Evolutionary conservation across 2,797 vertebrate species (phyloP).

Genomic region (Huso huso): DNA sequence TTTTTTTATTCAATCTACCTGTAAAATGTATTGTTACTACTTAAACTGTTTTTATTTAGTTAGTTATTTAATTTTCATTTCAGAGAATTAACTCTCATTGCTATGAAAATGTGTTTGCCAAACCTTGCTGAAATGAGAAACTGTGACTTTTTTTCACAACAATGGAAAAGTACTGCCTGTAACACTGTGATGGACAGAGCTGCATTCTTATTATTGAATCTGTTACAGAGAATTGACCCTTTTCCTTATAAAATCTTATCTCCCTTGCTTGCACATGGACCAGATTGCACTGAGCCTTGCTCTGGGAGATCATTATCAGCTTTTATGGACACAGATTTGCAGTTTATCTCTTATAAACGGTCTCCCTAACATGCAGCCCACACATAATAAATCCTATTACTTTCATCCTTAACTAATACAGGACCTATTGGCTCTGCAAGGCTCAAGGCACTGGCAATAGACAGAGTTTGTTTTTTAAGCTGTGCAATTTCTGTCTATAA

Average conservation of each 20-base stretch:
- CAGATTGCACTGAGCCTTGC: slow-evolving; percentile 41
- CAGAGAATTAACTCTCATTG: no score
- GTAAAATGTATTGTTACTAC: no score
- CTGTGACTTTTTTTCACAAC: no score
- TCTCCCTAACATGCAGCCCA: slow-evolving; percentile 38
- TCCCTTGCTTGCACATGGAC: slow-evolving; percentile 26
- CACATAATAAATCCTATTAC: slow-evolving; percentile 63
- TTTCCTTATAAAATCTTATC: slow-evolving; percentile 36
- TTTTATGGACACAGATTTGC: slow-evolving; percentile 49
- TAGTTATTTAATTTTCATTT: no score
- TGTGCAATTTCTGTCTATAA: no score
- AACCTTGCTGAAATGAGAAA: no score
- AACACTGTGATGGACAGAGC: background rate
- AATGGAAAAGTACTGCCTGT: no score
- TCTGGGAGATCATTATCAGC: slow-evolving; percentile 58
- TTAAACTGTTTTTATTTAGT: no score
- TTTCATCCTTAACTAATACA: slow-evolving; percentile 63
- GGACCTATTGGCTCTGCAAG: slow-evolving; percentile 52
- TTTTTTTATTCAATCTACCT: no score
- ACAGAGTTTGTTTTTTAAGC: no score
- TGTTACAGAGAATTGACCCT: slow-evolving; percentile 5
- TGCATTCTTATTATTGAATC: background rate
- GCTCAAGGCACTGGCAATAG: slow-evolving; percentile 57
- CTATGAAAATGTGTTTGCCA: no score
- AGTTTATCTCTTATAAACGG: slow-evolving; percentile 59